These are phyloP conservation scores for Echinarachnius parma DNA, from an alignment of 53 echinoderm and acorn worm genomes.

Conservation along the genomic window DNA sequence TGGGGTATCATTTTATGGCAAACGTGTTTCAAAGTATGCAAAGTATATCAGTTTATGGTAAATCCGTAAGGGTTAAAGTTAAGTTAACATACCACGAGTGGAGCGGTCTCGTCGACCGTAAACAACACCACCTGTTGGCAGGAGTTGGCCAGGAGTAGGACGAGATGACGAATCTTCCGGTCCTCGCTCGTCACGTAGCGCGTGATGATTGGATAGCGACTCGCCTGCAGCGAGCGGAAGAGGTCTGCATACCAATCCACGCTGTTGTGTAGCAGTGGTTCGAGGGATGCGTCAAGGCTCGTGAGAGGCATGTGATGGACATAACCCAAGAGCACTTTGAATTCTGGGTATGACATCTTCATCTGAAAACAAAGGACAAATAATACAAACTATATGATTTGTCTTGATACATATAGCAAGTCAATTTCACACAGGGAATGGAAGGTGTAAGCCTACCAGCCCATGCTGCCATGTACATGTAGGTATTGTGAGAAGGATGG, in stretches of 20 bases:
- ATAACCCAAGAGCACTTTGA: slow-evolving; percentile 85
- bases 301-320: slow-evolving; percentile 72
- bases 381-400: too few species aligned
- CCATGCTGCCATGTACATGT: slow-evolving; percentile 56
- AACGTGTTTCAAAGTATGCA: too few species aligned
- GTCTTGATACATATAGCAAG: too few species aligned
- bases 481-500: slow-evolving; percentile 54
- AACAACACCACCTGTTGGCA: slow-evolving; percentile 84
- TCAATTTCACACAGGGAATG: too few species aligned
- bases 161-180: slow-evolving; percentile 66
- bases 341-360: slow-evolving; percentile 76
- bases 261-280: slow-evolving; percentile 64
- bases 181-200: slow-evolving; percentile 77
- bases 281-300: slow-evolving; percentile 62
- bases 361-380: too few species aligned
- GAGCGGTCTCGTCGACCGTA: slow-evolving; percentile 71
- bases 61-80: too few species aligned
- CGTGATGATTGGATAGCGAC: slow-evolving; percentile 23
- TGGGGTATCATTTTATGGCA: too few species aligned
- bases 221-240: slow-evolving; percentile 52
- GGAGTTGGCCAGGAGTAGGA: slow-evolving; percentile 70
- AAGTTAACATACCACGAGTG: too few species aligned
- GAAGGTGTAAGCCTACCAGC: slow-evolving; percentile 83
- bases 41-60: too few species aligned
- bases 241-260: slow-evolving; percentile 74